Base-by-base conservation (phyloP, 1,140 invertebrate species). In the Aphidius ervi region DNA sequence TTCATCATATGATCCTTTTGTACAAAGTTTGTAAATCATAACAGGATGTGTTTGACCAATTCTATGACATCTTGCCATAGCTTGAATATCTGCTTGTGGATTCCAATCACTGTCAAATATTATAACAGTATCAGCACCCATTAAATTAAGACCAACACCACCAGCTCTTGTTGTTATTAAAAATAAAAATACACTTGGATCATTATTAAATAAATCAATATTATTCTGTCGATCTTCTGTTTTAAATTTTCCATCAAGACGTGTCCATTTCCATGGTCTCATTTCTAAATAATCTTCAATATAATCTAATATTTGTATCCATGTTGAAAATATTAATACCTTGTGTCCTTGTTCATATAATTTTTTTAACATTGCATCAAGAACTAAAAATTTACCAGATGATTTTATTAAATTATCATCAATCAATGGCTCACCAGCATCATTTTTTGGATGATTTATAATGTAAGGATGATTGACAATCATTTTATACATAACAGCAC, bases 81-180 rank as follows among this genome's bases (percentile, higher is more conserved):
- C 90, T 81, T 92, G 90, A 10, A 90, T 76, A 72, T 92, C 90
- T 53, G 73, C 76, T 76, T 92, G 89, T 46, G 89, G 89, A 79
- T 91, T 89, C 82, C 83, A 92, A 75, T 91, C 89, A 46, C 84
- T 84, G 68, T 92, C 88, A 69, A 86, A 90, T 56, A 92, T 85
- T 50, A 92, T 88, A 7, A 91, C 89, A 56, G 89, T 91, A 76
- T 92, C 89, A 8, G 89, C 90, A 40, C 82, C 80, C 8, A 84
- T 84, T 9, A 92, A 76, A 76, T 92, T 92, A 41, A 92, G 83
- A 42, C 90, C 90, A 10, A 88, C 72, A 16, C 86, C 86, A 50
- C 87, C 87, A 54, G 86, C 82, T 69, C 85, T 73, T 0, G 84
- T 88, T 5, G 85, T 84, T 3, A 88, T 68, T 3, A 88, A 65